phyloP scores from a whole-genome alignment of 2,113 vertebrate species.

The Pogona vitticeps region DNA sequence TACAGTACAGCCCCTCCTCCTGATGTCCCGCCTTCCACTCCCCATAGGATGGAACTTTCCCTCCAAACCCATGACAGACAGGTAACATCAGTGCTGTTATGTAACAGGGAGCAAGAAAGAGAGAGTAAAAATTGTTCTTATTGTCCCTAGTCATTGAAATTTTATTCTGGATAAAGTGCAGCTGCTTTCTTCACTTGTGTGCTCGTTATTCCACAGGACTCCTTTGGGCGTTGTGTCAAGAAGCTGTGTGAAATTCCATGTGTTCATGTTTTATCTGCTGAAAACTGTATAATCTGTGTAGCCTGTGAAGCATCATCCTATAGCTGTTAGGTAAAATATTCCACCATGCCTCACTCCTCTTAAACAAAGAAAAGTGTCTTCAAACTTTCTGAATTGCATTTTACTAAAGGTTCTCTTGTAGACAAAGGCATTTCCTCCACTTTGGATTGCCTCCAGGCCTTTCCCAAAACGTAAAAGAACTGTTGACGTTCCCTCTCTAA shows the following conservation, averaged over 20 bases:
- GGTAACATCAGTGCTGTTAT: no score
- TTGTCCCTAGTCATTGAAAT: constrained; percentile 15
- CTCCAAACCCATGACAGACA: no score
- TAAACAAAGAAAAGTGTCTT: neutral
- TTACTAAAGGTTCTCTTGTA: neutral
- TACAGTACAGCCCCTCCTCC: no score
- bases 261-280: constrained; percentile 10
- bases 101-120: no score
- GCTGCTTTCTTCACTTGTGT: constrained; percentile 20
- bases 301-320: constrained; percentile 5
- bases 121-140: neutral
- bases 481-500: neutral
- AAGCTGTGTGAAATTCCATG: constrained; percentile 12
- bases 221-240: neutral
- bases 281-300: constrained; percentile 19
- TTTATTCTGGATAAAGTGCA: constrained; percentile 12
- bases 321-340: constrained; percentile 24
- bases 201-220: neutral
- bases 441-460: neutral
- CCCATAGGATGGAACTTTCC: no score
- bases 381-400: neutral
- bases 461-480: neutral
- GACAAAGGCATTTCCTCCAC: neutral
- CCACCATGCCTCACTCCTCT: neutral
- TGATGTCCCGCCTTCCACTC: no score